Evolutionary conservation across 2,113 vertebrate genomes (phyloP), one percentile per base, ranked within the genome.

Genomic region (Struthidea cinerea): DNA sequence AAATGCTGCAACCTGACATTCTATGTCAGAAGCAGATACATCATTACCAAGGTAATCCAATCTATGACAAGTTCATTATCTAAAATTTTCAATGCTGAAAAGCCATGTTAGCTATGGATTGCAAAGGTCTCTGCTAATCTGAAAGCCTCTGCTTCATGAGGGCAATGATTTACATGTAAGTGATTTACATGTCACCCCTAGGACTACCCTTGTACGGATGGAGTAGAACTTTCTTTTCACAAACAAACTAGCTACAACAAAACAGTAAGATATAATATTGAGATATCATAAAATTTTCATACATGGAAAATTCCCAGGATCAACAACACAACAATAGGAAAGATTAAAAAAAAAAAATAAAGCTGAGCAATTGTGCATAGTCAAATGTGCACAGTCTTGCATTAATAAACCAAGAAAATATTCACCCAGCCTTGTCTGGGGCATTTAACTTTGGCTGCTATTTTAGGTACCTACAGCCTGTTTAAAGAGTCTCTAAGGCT

Each of bases 1-100:
- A 95, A 92, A 86, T 89, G 73, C 56, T 93, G 60, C 68, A 87
- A 75, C 64, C 50, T 96, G 94, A 96, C 86, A 89, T 88, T 90
- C 12, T 42, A 26, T 93, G 74, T 81, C 79, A 93, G 79, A 89
- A 89, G 71, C 76, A 84, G 83, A 88, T 76, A 82, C 27, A 87
- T 64, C 65, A 87, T 84, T 90, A 70, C 47, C 55, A 77, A 89
- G 30, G 50, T 86, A 94, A 95, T 87, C 33, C 89, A 92, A 75
- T 74, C 76, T 81, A 47, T 47, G 80, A 93, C 79, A 93, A 89
- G 76, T 86, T 94, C 71, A 93, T 94, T 90, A 90, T 70, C 76
- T 59, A 83, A 84, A 86, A 90, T 74, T 84, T 93, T 77, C 68
- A 59, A 2, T n/a, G 39, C 68, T 77, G 79, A 87, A 84, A 75